Base-by-base conservation (phyloP, 2,888 invertebrate species). In the Podotricha telesiphe region DNA sequence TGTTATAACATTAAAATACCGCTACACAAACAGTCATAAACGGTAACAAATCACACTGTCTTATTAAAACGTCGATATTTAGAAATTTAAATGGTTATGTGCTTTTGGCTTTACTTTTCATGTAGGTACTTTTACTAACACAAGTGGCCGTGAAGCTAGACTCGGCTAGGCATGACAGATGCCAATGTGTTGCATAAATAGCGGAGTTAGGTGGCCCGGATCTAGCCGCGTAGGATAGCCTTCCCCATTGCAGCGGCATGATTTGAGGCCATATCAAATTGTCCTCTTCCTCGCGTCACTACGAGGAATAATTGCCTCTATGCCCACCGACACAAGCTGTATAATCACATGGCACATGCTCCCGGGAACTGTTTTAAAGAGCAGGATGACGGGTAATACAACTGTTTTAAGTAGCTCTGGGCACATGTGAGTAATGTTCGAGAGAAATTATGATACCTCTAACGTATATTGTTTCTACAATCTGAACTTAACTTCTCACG, bases 201-300 rank as follows among this genome's bases (percentile, higher is more conserved):
- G 74, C 78, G 74, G 75, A 79, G 77, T 82, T 78, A 81, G 82
- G 78, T 83, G 76, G 83, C 81, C 82, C 85, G 85, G 85, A 88
- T 89, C 86, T 85, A 79, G 76, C 67, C 75, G 85, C 78, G 88
- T 87, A 86, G 88, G 88, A 84, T 86, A 87, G 82, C 86, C 88
- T 88, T 87, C 91, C 91, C 91, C 79, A 79, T 77, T 78, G 79
- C 86, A 86, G 74, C 79, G 85, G 83, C 85, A 82, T 84, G 88
- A 90, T 93, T 92, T 91, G 91, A 92, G 92, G 92, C 89, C 92
- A 87, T 80, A 79, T 81, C 87, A 91, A 93, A 92, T 92, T 90
- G 91, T 82, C 76, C 83, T 83, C 91, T 89, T 93, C 93, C 92
- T 91, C 86, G 78, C 86, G 73, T 73, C 72, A 75, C 75, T 79